A percentile compares a stretch with the other conserved stretches of the same genome.
Conservation (phyloP, 2,113 vertebrate species). For the Trochalopteron elliotii region DNA sequence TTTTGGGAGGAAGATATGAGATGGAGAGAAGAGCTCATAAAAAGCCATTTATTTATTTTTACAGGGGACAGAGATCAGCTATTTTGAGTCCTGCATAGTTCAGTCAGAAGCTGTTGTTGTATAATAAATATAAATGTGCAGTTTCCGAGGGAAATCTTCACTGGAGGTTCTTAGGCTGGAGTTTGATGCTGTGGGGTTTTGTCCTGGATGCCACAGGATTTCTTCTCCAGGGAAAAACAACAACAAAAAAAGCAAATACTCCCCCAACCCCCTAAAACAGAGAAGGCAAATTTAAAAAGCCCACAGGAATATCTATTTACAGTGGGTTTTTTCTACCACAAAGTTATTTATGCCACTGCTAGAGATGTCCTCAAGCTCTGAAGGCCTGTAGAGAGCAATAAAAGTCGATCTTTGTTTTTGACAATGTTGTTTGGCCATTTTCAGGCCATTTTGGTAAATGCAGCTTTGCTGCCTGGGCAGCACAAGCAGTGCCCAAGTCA, state of each 20-base stretch:
- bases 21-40: background rate
- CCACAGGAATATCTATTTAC: background rate
- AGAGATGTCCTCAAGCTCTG: background rate
- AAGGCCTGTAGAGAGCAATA: background rate
- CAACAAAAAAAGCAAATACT: background rate
- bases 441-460: background rate
- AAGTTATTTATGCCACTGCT: background rate
- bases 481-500: background rate
- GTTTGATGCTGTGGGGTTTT: background rate
- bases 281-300: background rate
- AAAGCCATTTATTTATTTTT: background rate
- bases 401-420: background rate
- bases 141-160: background rate
- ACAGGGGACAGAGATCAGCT: background rate
- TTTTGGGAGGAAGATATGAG: background rate
- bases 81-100: background rate
- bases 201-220: background rate
- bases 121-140: background rate
- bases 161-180: background rate
- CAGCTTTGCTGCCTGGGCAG: background rate
- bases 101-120: background rate
- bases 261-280: rapidly evolving
- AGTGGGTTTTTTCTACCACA: background rate
- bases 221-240: background rate
- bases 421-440: background rate